Evolutionary conservation across 2,888 invertebrate genomes (phyloP).

Genomic region (Ochropleura plecta): DNA sequence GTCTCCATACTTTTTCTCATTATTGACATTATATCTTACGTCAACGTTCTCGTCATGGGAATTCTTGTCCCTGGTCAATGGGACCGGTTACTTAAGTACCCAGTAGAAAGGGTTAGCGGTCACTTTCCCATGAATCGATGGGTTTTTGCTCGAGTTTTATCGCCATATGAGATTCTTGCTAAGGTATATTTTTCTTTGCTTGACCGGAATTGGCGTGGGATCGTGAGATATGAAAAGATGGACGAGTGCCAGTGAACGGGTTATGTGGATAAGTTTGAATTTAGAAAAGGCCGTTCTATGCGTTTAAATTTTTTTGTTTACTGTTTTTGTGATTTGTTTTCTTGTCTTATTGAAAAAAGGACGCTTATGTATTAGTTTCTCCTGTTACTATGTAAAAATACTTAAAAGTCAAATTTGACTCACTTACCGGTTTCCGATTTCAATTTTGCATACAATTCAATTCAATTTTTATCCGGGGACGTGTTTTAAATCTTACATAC

Average conservation of each 20-base stretch:
- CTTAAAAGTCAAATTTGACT: no score
- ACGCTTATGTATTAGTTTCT: no score
- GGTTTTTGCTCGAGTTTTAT: constrained; percentile 74
- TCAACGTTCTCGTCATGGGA: constrained; percentile 53
- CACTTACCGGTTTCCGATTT: no score
- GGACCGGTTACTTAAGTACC: constrained; percentile 71
- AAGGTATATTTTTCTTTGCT: constrained; percentile 46
- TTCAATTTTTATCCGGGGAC: no score
- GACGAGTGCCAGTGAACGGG: constrained; percentile 21
- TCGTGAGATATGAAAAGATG: constrained; percentile 53
- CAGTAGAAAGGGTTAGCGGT: constrained; percentile 77
- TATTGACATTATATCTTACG: constrained; percentile 48
- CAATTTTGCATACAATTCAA: no score
- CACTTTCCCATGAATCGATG: constrained; percentile 82
- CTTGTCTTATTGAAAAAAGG: neutral
- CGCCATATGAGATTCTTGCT: constrained; percentile 44
- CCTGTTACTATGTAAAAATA: no score
- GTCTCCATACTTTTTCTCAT: constrained; percentile 32
- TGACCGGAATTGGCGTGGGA: constrained; percentile 52
- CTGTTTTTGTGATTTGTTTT: neutral
- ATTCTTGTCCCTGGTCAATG: constrained; percentile 44
- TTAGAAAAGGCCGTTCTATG: constrained; percentile 2
- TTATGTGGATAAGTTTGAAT: constrained; percentile 12
- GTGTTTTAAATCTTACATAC: no score
- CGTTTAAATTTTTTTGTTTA: neutral